Percentiles rank a stretch among this genome's conserved stretches.
phyloP scores from a whole-genome alignment of 2,113 vertebrate species.

The Mormoops blainvillei region DNA sequence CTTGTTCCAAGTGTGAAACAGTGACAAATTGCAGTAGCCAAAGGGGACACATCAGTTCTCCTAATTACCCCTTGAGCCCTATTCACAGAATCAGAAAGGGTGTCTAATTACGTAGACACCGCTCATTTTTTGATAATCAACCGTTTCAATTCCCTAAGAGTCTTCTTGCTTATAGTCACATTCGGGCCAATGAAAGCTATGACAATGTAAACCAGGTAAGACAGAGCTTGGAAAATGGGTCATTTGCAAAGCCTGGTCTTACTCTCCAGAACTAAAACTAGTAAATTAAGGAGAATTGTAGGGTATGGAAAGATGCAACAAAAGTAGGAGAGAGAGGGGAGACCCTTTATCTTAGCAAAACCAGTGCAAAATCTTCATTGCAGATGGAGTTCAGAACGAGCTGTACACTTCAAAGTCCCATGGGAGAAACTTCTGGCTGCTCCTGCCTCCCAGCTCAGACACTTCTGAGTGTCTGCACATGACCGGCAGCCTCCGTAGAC shows the following conservation, averaged over 20 bases:
- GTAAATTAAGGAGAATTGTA: neutral
- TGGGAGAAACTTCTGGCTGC: neutral
- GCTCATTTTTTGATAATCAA: neutral
- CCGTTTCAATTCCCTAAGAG: neutral
- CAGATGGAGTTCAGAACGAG: neutral
- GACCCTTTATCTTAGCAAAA: neutral
- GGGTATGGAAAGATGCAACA: neutral
- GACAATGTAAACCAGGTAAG: neutral
- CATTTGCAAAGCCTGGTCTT: neutral
- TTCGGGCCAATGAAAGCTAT: neutral
- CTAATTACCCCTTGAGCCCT: neutral
- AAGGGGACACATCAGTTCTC: neutral
- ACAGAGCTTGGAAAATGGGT: neutral
- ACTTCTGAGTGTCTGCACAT: fast-evolving
- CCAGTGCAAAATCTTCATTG: fast-evolving
- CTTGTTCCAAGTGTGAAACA: neutral
- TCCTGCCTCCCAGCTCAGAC: neutral
- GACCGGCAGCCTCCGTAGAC: neutral
- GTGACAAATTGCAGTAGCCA: neutral
- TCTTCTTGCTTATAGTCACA: neutral
- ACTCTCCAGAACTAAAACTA: neutral
- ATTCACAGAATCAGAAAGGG: neutral
- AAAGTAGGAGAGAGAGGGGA: neutral
- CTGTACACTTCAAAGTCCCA: neutral
- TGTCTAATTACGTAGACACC: neutral